These are phyloP conservation scores for Drosophila azteca DNA, from an alignment of 1,140 invertebrate species.

Conservation along the genomic window DNA sequence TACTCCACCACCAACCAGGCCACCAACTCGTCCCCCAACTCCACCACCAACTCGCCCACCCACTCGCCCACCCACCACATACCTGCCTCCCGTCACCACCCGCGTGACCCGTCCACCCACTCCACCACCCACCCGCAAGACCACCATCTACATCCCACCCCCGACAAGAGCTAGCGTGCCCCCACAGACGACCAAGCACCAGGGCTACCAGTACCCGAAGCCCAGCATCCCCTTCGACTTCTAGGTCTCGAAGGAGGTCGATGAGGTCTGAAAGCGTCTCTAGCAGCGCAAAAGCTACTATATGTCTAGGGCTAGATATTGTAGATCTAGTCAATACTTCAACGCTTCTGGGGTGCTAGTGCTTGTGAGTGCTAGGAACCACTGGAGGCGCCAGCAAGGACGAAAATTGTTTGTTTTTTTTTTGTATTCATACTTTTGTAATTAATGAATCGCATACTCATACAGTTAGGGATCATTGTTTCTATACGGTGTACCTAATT, in stretches of 20 bases:
- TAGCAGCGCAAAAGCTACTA: constrained; percentile 75
- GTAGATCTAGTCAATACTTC: constrained; percentile 78
- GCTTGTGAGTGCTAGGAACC: constrained; percentile 30
- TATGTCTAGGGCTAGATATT: constrained; percentile 80
- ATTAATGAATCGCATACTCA: constrained; percentile 74
- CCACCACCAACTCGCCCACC: constrained; percentile 10
- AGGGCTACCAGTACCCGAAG: constrained; percentile 84
- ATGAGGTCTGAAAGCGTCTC: constrained; percentile 48
- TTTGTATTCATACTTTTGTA: constrained; percentile 50
- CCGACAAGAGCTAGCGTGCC: constrained; percentile 54
- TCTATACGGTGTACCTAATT: constrained; percentile 37
- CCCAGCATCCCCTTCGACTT: constrained; percentile 84
- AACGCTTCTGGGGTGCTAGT: constrained; percentile 67
- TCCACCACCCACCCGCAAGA: constrained; percentile 29
- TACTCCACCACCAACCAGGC: constrained; percentile 21
- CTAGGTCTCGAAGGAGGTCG: constrained; percentile 45
- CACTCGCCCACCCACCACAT: constrained; percentile 32
- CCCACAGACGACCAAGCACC: constrained; percentile 59
- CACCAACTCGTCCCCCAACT: neutral
- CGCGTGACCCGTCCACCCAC: constrained; percentile 40
- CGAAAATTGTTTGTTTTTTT: constrained; percentile 69
- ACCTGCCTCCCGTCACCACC: constrained; percentile 33
- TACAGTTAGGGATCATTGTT: constrained; percentile 59
- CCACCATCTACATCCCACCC: constrained; percentile 57
- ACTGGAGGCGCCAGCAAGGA: constrained; percentile 57